Percentiles rank a stretch among this genome's conserved stretches.
These are phyloP conservation scores for Holcopasites calliopsidis DNA, from an alignment of 1,140 invertebrate genomes.

Conservation along the genomic window DNA sequence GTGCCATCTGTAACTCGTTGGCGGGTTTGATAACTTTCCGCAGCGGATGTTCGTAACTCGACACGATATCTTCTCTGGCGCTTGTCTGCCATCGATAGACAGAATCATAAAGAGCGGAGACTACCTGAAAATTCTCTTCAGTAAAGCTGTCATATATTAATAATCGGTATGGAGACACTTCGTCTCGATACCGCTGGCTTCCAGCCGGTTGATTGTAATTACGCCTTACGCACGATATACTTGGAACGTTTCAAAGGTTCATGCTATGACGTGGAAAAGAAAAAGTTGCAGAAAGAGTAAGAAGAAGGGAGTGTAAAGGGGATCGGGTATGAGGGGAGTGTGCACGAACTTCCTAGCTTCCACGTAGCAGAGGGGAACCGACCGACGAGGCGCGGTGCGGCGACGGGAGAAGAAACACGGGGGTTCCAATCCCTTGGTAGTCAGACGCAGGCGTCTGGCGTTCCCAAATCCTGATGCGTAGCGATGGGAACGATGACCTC, in stretches of 20 bases:
- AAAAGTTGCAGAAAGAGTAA: background rate
- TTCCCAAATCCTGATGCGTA: conserved; percentile 19
- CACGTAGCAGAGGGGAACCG: background rate
- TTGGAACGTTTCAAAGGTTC: conserved; percentile 22
- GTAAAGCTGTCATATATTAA: background rate
- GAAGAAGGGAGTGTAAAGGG: too few relatives aligned
- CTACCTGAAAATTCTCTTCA: too few relatives aligned
- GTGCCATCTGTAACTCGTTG: background rate
- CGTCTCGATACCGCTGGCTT: too few relatives aligned
- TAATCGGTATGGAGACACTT: conserved; percentile 1
- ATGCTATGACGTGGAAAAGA: background rate
- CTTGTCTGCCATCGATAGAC: background rate
- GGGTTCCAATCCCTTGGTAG: conserved; percentile 53
- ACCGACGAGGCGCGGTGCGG: too few relatives aligned
- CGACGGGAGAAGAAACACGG: conserved; percentile 20
- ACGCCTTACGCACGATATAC: background rate
- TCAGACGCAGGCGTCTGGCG: conserved; percentile 52
- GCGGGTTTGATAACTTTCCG: conserved; percentile 6
- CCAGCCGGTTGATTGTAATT: conserved; percentile 16
- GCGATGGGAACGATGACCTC: conserved; percentile 31
- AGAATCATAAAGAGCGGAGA: too few relatives aligned
- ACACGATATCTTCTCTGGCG: background rate
- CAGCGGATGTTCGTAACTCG: background rate
- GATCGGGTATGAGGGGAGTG: too few relatives aligned
- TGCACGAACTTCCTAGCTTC: conserved; percentile 24